Conservation (phyloP, 2,113 vertebrate species). For the Isichthys henryi region DNA sequence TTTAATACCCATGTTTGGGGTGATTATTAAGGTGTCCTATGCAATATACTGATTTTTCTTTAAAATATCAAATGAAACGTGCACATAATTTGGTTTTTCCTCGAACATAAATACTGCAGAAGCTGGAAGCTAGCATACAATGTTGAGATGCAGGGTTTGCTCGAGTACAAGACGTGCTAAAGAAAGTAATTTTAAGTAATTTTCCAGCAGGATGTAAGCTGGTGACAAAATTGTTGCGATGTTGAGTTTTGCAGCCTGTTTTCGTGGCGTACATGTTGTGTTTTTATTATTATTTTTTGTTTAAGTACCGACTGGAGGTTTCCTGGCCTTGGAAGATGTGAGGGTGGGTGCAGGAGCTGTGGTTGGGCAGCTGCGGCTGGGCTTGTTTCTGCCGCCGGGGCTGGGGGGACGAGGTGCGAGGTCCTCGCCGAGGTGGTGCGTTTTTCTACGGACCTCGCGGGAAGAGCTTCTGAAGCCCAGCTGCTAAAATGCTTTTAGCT, state of each 20-base stretch:
- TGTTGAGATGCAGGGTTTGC: neutral
- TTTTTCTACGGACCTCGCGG: slow-evolving; percentile 68
- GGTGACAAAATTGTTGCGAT: neutral
- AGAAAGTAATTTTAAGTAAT: neutral
- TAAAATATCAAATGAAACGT: neutral
- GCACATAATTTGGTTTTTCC: neutral
- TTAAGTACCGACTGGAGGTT: slow-evolving; percentile 24
- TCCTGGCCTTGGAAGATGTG: slow-evolving; percentile 59
- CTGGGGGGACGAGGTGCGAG: slow-evolving; percentile 57
- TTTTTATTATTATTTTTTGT: neutral
- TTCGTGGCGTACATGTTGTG: neutral
- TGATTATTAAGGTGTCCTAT: neutral
- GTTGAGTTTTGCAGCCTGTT: neutral
- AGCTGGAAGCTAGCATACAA: neutral
- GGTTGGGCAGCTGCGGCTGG: no score
- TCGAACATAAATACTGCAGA: neutral
- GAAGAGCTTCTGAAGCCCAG: slow-evolving; percentile 65
- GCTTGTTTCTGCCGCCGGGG: slow-evolving; percentile 62
- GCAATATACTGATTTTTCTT: neutral
- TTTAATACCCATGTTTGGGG: neutral
- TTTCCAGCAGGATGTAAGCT: neutral
- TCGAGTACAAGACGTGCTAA: neutral
- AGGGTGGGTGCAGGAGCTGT: slow-evolving; percentile 61
- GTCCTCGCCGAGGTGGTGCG: slow-evolving; percentile 59
- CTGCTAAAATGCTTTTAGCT: slow-evolving; percentile 71